Percentiles rank a stretch among this genome's conserved stretches.
These are phyloP conservation scores for Liodrosophila aerea DNA, from an alignment of 2,888 invertebrate species.

Conservation along the genomic window DNA sequence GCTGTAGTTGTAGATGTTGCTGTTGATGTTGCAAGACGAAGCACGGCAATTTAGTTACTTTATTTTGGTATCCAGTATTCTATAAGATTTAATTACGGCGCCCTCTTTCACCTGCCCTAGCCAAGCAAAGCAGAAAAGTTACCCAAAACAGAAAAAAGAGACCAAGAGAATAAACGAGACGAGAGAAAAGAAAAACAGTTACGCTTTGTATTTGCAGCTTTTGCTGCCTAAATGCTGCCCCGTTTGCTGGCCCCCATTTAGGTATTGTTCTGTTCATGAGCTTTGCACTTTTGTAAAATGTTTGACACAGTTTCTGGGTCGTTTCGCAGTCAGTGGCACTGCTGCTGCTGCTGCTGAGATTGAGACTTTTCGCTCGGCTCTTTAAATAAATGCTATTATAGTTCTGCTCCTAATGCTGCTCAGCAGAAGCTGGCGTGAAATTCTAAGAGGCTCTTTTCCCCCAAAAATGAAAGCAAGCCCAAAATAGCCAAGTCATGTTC, in stretches of 20 bases:
- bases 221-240: slow-evolving; percentile 56
- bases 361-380: slow-evolving; percentile 56
- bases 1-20: slow-evolving; percentile 14
- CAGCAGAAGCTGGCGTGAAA: slow-evolving; percentile 54
- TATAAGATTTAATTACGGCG: slow-evolving; percentile 68
- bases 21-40: slow-evolving; percentile 40
- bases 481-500: slow-evolving; percentile 69
- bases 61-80: slow-evolving; percentile 43
- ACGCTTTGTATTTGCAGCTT: slow-evolving; percentile 65
- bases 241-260: slow-evolving; percentile 66
- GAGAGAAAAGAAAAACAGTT: slow-evolving; percentile 54
- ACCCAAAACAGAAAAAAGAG: slow-evolving; percentile 13
- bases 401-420: slow-evolving; percentile 49
- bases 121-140: slow-evolving; percentile 9
- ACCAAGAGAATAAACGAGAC: background rate
- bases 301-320: slow-evolving; percentile 72
- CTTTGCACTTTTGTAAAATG: slow-evolving; percentile 70
- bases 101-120: slow-evolving; percentile 40
- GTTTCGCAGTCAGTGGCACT: slow-evolving; percentile 33
- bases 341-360: slow-evolving; percentile 43
- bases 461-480: slow-evolving; percentile 59
- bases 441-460: slow-evolving; percentile 28
- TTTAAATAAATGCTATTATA: slow-evolving; percentile 69
- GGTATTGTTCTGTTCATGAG: slow-evolving; percentile 67
- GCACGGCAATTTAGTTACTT: slow-evolving; percentile 47